Evolutionary conservation across 2,888 invertebrate genomes (phyloP).

Genomic region (Hoplodrina ambigua): DNA sequence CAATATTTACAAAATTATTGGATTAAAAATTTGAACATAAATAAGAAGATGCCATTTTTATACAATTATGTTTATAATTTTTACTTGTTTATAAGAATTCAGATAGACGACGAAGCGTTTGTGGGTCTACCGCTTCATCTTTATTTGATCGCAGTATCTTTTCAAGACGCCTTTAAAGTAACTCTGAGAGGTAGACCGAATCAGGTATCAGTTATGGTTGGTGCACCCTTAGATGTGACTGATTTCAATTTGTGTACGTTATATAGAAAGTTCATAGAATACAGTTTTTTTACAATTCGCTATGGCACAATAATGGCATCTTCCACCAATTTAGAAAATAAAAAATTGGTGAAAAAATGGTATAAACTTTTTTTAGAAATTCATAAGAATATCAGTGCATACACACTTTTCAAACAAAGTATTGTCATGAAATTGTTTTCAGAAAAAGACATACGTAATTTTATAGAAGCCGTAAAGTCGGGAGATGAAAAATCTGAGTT

Average conservation of each 20-base stretch:
- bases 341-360: background rate
- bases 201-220: no score
- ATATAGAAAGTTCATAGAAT: constrained; percentile 26
- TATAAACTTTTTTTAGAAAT: constrained; percentile 24
- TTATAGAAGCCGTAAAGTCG: constrained; percentile 19
- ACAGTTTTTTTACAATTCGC: background rate
- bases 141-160: constrained; percentile 52
- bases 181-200: no score
- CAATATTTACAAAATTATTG: no score
- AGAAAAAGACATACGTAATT: constrained; percentile 15
- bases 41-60: no score
- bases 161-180: constrained; percentile 1
- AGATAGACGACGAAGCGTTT: constrained; percentile 20
- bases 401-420: no score
- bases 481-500: constrained; percentile 53
- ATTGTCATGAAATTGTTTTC: constrained; percentile 20
- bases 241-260: constrained; percentile 28
- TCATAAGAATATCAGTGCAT: constrained; percentile 21
- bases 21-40: no score
- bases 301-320: no score
- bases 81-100: no score
- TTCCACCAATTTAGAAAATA: no score
- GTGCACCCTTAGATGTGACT: no score
- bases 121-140: constrained; percentile 52
- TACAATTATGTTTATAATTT: no score